A percentile compares a stretch with the other conserved stretches of the same genome.
phyloP scores from a whole-genome alignment of 2,797 vertebrate genomes.

The Urocyon cinereoargenteus region DNA sequence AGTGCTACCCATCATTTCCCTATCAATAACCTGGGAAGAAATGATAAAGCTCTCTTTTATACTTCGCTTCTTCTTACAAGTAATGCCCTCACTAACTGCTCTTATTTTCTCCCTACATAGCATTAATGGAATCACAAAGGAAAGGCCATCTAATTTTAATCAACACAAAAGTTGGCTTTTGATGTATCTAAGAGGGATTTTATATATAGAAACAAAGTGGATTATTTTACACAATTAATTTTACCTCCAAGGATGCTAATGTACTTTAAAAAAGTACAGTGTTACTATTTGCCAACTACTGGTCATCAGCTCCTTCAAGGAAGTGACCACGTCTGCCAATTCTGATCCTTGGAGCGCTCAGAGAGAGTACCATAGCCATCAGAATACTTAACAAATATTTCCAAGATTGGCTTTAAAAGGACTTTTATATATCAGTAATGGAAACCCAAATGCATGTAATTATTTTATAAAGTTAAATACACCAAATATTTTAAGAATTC shows the following conservation, averaged over 20 bases:
- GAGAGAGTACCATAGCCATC: background rate
- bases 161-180: background rate
- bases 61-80: background rate
- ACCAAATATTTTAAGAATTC: background rate
- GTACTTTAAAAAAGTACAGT: background rate
- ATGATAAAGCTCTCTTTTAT: background rate
- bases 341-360: background rate
- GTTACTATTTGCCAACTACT: background rate
- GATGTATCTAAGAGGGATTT: conserved; percentile 46
- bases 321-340: background rate
- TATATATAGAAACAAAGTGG: conserved; percentile 9
- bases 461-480: conserved; percentile 27
- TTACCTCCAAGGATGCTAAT: background rate
- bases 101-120: background rate
- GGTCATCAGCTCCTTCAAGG: background rate
- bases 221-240: conserved; percentile 43
- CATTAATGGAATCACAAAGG: background rate
- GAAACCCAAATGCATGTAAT: background rate
- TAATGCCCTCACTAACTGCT: background rate
- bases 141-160: conserved; percentile 44
- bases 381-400: conserved; percentile 21
- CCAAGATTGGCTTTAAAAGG: conserved; percentile 1
- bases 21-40: conserved; percentile 1
- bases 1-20: background rate
- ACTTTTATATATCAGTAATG: background rate